A percentile compares a stretch with the other conserved stretches of the same genome.
These are phyloP conservation scores for Tribolium freemani DNA, from an alignment of 2,888 invertebrate species.

Conservation along the genomic window DNA sequence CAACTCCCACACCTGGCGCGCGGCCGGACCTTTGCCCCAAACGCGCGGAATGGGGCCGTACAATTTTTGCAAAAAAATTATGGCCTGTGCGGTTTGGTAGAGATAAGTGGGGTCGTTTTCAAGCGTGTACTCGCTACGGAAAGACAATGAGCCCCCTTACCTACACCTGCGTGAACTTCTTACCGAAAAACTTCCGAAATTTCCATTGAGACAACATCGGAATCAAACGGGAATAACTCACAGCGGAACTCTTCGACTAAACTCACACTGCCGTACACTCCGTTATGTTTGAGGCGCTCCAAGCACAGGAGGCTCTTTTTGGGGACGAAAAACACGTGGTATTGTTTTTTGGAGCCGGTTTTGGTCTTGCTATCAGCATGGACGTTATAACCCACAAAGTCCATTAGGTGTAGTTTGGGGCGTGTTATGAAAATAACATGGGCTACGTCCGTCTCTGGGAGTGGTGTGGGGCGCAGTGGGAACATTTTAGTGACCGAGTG, in stretches of 20 bases:
- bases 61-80: slow-evolving; percentile 87
- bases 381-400: slow-evolving; percentile 81
- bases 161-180: background rate
- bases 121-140: slow-evolving; percentile 81
- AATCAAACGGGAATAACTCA: slow-evolving; percentile 91
- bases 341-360: slow-evolving; percentile 75
- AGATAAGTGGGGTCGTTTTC: slow-evolving; percentile 92
- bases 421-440: slow-evolving; percentile 92
- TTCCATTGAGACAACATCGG: slow-evolving; percentile 94
- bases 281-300: slow-evolving; percentile 85
- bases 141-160: slow-evolving; percentile 42
- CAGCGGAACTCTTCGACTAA: slow-evolving; percentile 88
- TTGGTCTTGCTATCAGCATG: slow-evolving; percentile 66
- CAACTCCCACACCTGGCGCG: slow-evolving; percentile 91
- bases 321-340: slow-evolving; percentile 92
- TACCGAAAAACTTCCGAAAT: slow-evolving; percentile 83
- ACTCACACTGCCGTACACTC: slow-evolving; percentile 83
- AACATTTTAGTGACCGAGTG: slow-evolving; percentile 90
- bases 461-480: slow-evolving; percentile 77
- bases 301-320: slow-evolving; percentile 89
- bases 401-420: slow-evolving; percentile 87
- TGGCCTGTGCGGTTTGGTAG: slow-evolving; percentile 88
- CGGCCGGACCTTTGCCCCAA: slow-evolving; percentile 88
- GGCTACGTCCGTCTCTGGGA: slow-evolving; percentile 80
- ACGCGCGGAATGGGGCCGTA: slow-evolving; percentile 92